Evolutionary conservation across 2,113 vertebrate genomes (phyloP), one percentile per base, ranked within the genome.

Genomic region (Prolemur simus): DNA sequence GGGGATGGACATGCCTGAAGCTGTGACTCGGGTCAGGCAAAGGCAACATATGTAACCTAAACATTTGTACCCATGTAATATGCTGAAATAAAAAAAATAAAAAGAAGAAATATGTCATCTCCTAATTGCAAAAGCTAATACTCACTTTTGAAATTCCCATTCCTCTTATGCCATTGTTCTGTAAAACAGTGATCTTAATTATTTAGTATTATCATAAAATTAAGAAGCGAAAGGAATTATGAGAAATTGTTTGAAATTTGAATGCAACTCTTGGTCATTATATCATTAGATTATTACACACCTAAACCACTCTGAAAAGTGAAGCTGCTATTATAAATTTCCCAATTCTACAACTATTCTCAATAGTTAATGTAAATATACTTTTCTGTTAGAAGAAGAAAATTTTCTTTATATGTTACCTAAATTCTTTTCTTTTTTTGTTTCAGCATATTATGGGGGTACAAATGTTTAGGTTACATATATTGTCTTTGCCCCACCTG

Each of bases 171-270:
- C 69, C 91, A 80, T 95, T 81, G 25, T 89, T 87, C 52, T 97
- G 60, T 96, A 97, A 97, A 98, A 93, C 17, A 56, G 73, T 71
- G 17, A 15, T 78, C 89, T 92, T 93, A 97, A 93, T 96, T 97
- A 97, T 91, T 90, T 91, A 64, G 73, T 68, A 52, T 68, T 54
- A 63, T 84, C 27, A 91, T 49, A 66, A 42, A 96, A 92, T 92
- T 95, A 78, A 95, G 5, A 21, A 96, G 64, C 54, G 42, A 90
- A 84, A 96, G 37, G 2, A 76, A 95, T 69, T 84, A 18, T 88
- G 68, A 80, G 23, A 84, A 81, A 47, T 83, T 7, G 90, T 68
- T 94, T 88, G 78, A 93, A 91, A 93, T 94, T 78, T 4, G 49
- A 92, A 90, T 90, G 9, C 17, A 90, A 52, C 14, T 15, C 2